Base-by-base conservation (phyloP, 2,888 invertebrate genomes). In the Lacanobia oleracea region DNA sequence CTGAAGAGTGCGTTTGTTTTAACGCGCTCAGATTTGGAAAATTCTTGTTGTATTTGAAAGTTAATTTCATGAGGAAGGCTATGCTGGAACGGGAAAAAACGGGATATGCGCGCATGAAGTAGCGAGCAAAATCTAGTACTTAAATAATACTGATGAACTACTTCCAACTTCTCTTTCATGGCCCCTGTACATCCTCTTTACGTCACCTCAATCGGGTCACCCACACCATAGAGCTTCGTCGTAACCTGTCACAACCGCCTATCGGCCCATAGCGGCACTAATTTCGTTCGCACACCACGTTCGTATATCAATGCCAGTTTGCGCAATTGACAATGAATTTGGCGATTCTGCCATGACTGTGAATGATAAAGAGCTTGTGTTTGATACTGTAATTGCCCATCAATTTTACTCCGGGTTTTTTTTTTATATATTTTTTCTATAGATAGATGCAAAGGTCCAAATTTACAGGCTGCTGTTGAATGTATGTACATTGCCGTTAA, bases 321-420 rank as follows among this genome's bases (percentile, higher is more conserved):
- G 51, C 66, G 54, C 54, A 81, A 81, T 23, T 71, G 77, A 43
- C 79, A 72, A 56, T 79, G 79, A 81, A 74, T 81, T 74, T 67
- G 21, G 74, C 63, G 64, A 81, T 48, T 59, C 68, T 27, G 10
- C 69, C 59, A 68, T 81, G 62, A 77, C 72, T 72, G 27, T 53
- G 66, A 72, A 77, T 79, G 53, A 62, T 59, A 53, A 48, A 37
- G 10, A 27, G 18, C 60, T 60, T 12, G 16, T 59, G 14, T 45
- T 53, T 48, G 23, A 16, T 16, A 54, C 12, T 18, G 4, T 57
- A 27, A 27, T 63, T 18, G 9, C 12, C 37, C 21, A 64, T 53
- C 23, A 53, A 53, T 64, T 40, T 40, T 7, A 21, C 6, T 16
- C 9, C 23, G 9, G 60, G 5, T 23, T 43, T 43, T 21, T 21